phyloP scores from a whole-genome alignment of 2,113 vertebrate genomes.

The Mohoua ochrocephala region DNA sequence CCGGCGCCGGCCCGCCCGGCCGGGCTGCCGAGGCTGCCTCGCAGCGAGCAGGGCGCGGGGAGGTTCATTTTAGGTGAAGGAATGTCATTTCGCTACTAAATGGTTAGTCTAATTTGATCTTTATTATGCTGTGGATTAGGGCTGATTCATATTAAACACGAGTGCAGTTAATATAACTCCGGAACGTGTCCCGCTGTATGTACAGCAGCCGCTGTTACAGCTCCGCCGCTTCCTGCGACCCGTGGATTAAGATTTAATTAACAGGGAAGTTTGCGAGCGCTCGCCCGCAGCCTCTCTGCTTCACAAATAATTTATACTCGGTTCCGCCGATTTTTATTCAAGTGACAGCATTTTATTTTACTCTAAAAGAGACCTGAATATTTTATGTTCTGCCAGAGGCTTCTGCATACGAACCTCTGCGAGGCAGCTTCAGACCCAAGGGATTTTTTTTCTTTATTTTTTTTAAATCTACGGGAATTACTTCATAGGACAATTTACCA shows the following conservation, averaged over 20 bases:
- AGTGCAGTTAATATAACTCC: conserved; percentile 2
- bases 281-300: conserved; percentile 19
- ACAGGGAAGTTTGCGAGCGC: conserved; percentile 31
- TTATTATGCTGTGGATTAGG: conserved; percentile 64
- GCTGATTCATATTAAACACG: conserved; percentile 60
- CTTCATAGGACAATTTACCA: neutral
- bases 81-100: conserved; percentile 67
- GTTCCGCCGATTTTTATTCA: conserved; percentile 45
- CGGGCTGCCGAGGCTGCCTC: neutral
- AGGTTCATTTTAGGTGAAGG: conserved; percentile 52
- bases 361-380: conserved; percentile 19
- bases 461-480: neutral
- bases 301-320: conserved; percentile 52
- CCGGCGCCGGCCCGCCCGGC: neutral
- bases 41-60: neutral
- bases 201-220: neutral
- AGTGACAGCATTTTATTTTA: conserved; percentile 26
- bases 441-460: neutral
- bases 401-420: neutral
- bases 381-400: neutral
- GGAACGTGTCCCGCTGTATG: conserved; percentile 7
- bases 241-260: conserved; percentile 63
- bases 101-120: conserved; percentile 69
- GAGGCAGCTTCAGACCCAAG: neutral
- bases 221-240: conserved; percentile 4